Percentiles rank a stretch among this genome's conserved stretches.
Evolutionary conservation across 2,888 invertebrate genomes (phyloP).

Genomic region (Theristus sp.): DNA sequence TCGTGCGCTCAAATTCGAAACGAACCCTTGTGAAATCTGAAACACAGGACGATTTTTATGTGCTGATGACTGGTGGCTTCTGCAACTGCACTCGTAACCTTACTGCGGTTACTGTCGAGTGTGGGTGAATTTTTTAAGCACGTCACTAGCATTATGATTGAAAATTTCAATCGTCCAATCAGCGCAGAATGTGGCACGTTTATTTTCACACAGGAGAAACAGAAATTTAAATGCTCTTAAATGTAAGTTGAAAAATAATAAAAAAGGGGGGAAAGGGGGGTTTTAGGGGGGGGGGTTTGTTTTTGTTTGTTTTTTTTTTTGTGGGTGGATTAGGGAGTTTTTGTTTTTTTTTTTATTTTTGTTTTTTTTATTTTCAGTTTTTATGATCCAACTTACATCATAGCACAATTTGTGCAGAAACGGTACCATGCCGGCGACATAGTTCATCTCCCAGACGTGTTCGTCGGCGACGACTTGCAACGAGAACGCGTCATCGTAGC

Average conservation of each 20-base stretch:
- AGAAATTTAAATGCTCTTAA: too few species aligned
- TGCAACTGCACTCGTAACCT: too few species aligned
- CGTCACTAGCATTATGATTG: too few species aligned
- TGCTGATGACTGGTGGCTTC: too few species aligned
- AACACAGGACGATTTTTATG: neutral
- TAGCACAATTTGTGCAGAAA: constrained; percentile 28
- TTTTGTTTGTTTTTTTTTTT: neutral
- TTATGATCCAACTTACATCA: constrained; percentile 20
- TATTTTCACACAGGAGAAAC: too few species aligned
- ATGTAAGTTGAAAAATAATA: too few species aligned
- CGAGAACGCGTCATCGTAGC: constrained; percentile 32
- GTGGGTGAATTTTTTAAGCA: too few species aligned
- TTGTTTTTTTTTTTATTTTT: too few species aligned
- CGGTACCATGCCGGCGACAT: constrained; percentile 31
- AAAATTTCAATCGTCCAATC: neutral
- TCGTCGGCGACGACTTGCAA: constrained; percentile 26
- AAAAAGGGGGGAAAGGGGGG: too few species aligned
- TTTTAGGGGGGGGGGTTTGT: neutral
- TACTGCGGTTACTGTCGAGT: too few species aligned
- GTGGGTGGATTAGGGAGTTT: neutral
- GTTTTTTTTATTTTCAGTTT: too few species aligned
- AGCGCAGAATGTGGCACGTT: neutral
- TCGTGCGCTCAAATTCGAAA: neutral
- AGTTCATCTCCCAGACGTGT: constrained; percentile 25
- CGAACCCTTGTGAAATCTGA: neutral